Conservation (phyloP, 1,140 invertebrate species). For the Ladona fulva region DNA sequence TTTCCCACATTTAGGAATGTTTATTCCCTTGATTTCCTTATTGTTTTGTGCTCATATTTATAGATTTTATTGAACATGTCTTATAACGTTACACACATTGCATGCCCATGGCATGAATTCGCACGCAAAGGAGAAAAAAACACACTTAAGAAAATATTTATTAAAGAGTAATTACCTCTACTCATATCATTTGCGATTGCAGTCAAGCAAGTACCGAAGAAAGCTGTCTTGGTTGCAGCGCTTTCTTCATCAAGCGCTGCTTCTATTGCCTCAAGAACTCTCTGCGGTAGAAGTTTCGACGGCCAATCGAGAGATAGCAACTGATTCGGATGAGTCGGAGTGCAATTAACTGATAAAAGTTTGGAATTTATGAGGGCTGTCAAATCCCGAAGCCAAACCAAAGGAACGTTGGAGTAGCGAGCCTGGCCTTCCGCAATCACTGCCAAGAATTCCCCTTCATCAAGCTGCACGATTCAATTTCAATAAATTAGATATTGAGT, state of each 20-base stretch:
- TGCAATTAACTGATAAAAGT: neutral
- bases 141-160: no score
- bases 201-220: conserved; percentile 53
- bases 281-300: neutral
- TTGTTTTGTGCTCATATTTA: no score
- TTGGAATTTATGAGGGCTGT: neutral
- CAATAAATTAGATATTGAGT: no score
- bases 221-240: conserved; percentile 35
- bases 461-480: conserved; percentile 38
- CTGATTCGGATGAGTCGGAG: neutral
- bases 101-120: no score
- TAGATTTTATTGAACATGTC: no score
- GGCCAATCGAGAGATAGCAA: neutral
- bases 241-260: neutral
- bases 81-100: no score
- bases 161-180: conserved; percentile 39
- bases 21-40: no score
- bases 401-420: conserved; percentile 49
- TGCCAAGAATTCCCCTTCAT: conserved; percentile 42
- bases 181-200: conserved; percentile 55
- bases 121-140: no score
- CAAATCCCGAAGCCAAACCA: conserved; percentile 41
- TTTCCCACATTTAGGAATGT: no score
- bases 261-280: neutral
- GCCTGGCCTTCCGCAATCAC: conserved; percentile 43